Evolutionary conservation across 2,113 vertebrate species (phyloP).

Genomic region (Damaliscus lunatus): DNA sequence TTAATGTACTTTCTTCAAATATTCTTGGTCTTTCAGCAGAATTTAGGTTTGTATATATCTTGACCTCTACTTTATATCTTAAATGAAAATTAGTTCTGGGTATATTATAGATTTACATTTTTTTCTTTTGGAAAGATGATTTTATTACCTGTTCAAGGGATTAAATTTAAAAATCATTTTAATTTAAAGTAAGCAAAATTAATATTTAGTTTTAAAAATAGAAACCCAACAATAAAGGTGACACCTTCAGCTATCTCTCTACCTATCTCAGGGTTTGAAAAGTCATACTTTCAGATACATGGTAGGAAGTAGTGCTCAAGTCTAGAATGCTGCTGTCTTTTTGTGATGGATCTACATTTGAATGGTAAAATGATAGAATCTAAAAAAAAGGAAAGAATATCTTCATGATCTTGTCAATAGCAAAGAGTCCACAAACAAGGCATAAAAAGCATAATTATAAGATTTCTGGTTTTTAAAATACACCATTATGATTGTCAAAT

Average conservation of each 20-base stretch:
- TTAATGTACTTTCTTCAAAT: background rate
- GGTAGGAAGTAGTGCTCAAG: background rate
- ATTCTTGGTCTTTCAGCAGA: background rate
- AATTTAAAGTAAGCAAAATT: background rate
- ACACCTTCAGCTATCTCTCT: background rate
- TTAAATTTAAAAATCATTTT: background rate
- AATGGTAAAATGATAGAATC: background rate
- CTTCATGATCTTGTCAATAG: background rate
- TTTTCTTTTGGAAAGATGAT: background rate
- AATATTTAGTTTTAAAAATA: background rate
- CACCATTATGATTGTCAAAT: background rate
- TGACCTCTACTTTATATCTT: background rate
- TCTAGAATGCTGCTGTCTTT: background rate
- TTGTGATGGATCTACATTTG: background rate
- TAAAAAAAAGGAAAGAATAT: background rate
- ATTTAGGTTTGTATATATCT: background rate
- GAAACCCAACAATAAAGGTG: background rate
- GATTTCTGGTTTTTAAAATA: background rate
- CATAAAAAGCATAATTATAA: background rate
- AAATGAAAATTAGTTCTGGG: background rate
- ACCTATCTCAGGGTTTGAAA: background rate
- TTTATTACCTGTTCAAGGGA: background rate
- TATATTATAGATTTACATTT: background rate
- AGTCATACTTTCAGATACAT: background rate
- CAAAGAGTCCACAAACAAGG: background rate